A percentile compares a stretch with the other conserved stretches of the same genome.
Evolutionary conservation across 2,888 invertebrate species (phyloP).

Genomic region (Eupithecia vulgata): DNA sequence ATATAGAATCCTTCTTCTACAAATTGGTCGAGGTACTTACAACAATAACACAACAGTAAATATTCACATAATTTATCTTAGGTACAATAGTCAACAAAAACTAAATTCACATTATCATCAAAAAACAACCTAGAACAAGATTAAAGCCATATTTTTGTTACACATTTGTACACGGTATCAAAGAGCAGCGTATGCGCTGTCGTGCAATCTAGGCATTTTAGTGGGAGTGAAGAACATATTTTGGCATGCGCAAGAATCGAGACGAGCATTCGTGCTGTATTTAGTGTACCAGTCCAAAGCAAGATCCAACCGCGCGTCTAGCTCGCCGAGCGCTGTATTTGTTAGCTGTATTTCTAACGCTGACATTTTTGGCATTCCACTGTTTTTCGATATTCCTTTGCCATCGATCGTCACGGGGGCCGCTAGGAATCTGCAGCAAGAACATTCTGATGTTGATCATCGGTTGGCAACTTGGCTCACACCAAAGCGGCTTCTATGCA

Average conservation of each 20-base stretch:
- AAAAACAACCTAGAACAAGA: background rate
- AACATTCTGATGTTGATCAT: conserved; percentile 38
- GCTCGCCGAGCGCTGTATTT: conserved; percentile 65
- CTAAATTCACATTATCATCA: background rate
- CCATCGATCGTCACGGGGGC: conserved; percentile 73
- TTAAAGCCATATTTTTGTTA: background rate
- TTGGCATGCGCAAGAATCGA: conserved; percentile 54
- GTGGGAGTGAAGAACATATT: conserved; percentile 61
- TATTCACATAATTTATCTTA: background rate
- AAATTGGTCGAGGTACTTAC: background rate
- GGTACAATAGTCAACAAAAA: background rate
- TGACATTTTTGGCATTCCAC: conserved; percentile 79
- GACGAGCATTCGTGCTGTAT: conserved; percentile 47
- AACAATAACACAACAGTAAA: background rate
- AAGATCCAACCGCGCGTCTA: conserved; percentile 55
- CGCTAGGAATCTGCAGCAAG: conserved; percentile 74
- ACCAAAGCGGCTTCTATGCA: background rate
- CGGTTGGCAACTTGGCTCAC: background rate
- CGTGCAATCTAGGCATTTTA: conserved; percentile 55
- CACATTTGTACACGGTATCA: background rate
- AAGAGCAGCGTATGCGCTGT: conserved; percentile 65
- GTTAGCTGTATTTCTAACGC: conserved; percentile 67
- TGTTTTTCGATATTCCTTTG: conserved; percentile 73
- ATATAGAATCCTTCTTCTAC: background rate
- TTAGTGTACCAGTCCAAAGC: conserved; percentile 66